phyloP scores from a whole-genome alignment of 53 echinoderm and acorn worm genomes.

The Arbacia lixula region DNA sequence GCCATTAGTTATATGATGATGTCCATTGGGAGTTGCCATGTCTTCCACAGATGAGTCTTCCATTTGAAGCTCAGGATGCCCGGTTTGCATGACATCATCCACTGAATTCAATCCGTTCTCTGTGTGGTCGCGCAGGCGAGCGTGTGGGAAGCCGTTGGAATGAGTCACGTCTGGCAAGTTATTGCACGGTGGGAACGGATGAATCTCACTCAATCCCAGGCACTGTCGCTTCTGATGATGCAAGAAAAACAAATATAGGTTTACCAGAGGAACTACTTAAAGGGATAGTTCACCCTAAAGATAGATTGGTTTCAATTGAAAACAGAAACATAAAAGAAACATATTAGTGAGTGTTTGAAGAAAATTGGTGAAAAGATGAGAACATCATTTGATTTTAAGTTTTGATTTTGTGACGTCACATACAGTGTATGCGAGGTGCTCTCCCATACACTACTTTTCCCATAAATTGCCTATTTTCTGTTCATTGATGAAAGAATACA shows the following conservation, averaged over 20 bases:
- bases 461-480: too few relatives aligned
- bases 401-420: too few relatives aligned
- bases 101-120: too few relatives aligned
- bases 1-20: background rate
- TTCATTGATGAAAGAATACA: too few relatives aligned
- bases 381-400: background rate
- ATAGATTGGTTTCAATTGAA: too few relatives aligned
- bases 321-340: too few relatives aligned
- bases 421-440: background rate
- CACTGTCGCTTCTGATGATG: slow-evolving; percentile 33
- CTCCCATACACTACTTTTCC: too few relatives aligned
- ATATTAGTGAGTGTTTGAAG: too few relatives aligned
- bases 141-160: background rate
- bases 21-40: background rate
- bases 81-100: background rate
- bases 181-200: slow-evolving; percentile 6
- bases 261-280: too few relatives aligned
- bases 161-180: background rate
- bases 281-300: too few relatives aligned
- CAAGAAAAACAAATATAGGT: background rate
- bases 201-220: background rate
- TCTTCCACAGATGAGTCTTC: background rate
- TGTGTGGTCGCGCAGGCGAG: background rate
- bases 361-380: background rate
- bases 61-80: background rate